A percentile compares a stretch with the other conserved stretches of the same genome.
phyloP scores from a whole-genome alignment of 2,113 vertebrate genomes.

The Scomber scombrus region DNA sequence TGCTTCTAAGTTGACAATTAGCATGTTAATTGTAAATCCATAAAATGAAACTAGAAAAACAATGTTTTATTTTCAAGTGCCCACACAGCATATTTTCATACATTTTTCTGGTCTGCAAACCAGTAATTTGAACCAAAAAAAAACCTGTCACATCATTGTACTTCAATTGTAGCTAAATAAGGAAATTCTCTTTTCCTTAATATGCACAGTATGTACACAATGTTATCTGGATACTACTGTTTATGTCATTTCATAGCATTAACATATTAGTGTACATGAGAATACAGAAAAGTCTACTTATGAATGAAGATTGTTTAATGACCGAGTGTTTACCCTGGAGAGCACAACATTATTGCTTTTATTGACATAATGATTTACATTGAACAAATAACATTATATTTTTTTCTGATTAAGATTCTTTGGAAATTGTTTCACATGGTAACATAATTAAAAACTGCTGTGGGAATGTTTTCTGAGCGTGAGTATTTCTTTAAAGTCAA shows the following conservation, averaged over 20 bases:
- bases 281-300: conserved; percentile 2
- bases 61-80: conserved; percentile 28
- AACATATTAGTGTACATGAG: conserved; percentile 13
- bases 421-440: conserved; percentile 49
- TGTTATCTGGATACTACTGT: conserved; percentile 19
- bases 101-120: not conserved
- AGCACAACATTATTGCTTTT: conserved; percentile 16
- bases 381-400: conserved; percentile 19
- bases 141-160: conserved; percentile 3
- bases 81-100: conserved; percentile 5
- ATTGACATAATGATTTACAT: conserved; percentile 45
- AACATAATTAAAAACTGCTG: conserved; percentile 67
- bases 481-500: conserved; percentile 38
- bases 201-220: conserved; percentile 11
- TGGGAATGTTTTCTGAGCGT: conserved; percentile 45
- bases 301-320: conserved; percentile 26
- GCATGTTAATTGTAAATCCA: not conserved
- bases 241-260: conserved; percentile 40
- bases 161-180: conserved; percentile 14
- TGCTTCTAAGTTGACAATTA: conserved; percentile 2
- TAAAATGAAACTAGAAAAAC: conserved; percentile 5
- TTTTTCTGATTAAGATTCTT: conserved; percentile 41
- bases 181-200: conserved; percentile 10
- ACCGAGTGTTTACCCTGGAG: conserved; percentile 5
- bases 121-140: conserved; percentile 25